phyloP scores from a whole-genome alignment of 2,888 invertebrate species.

The Leptopilina myrica region DNA sequence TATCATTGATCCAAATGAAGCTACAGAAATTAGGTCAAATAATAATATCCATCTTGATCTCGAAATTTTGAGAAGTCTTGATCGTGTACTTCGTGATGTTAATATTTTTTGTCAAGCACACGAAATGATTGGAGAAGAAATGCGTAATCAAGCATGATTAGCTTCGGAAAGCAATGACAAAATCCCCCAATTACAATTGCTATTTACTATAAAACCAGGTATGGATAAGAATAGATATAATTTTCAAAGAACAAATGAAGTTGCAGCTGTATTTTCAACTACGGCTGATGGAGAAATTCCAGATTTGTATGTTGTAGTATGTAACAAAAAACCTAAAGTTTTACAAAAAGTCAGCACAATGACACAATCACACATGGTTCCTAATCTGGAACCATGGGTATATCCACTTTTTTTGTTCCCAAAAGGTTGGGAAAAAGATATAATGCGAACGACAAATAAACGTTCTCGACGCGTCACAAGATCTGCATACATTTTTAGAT shows the following conservation, averaged over 20 bases:
- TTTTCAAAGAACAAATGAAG: conserved; percentile 29
- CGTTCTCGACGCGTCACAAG: conserved; percentile 23
- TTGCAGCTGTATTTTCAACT: conserved; percentile 54
- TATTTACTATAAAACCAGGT: conserved; percentile 55
- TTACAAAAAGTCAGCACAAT: conserved; percentile 53
- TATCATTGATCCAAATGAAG: conserved; percentile 49
- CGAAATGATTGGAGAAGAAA: conserved; percentile 55
- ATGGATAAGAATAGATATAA: conserved; percentile 45
- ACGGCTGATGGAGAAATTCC: conserved; percentile 56
- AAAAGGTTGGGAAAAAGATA: conserved; percentile 42
- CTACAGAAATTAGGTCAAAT: conserved; percentile 43
- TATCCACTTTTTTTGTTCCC: conserved; percentile 58
- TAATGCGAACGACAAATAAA: too few relatives aligned
- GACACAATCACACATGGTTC: too few relatives aligned
- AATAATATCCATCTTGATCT: conserved; percentile 43
- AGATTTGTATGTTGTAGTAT: conserved; percentile 53
- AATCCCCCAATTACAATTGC: conserved; percentile 42
- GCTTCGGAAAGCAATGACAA: conserved; percentile 4
- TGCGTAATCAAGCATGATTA: conserved; percentile 41
- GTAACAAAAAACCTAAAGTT: conserved; percentile 49
- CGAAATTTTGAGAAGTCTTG: conserved; percentile 44
- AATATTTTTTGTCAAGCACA: conserved; percentile 53
- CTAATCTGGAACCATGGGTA: conserved; percentile 52
- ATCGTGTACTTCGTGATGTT: conserved; percentile 48
- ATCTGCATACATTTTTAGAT: too few relatives aligned